These are phyloP conservation scores for Tipula helvola DNA, from an alignment of 2,888 invertebrate genomes.

Conservation along the genomic window DNA sequence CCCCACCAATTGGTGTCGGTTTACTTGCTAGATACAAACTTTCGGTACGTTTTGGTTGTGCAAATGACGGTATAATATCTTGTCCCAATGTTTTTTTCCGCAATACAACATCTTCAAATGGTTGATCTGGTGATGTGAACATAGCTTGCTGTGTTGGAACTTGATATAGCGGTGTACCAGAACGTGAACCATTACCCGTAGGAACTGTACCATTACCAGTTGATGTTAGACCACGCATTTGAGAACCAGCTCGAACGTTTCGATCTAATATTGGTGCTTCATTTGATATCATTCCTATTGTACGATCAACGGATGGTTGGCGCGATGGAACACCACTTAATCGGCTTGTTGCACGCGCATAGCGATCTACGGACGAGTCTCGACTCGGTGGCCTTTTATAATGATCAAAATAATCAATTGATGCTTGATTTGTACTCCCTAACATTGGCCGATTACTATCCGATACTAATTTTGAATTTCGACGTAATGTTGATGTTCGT, in stretches of 20 bases:
- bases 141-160: constrained; percentile 40
- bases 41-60: constrained; percentile 83
- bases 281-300: constrained; percentile 19
- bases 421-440: constrained; percentile 42
- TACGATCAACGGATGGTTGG: constrained; percentile 66
- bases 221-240: constrained; percentile 31
- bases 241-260: constrained; percentile 42
- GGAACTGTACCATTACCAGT: constrained; percentile 54
- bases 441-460: constrained; percentile 39
- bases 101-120: constrained; percentile 72
- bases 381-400: constrained; percentile 84
- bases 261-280: constrained; percentile 30
- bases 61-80: constrained; percentile 77
- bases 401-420: constrained; percentile 87
- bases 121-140: constrained; percentile 38
- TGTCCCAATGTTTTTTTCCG: constrained; percentile 72
- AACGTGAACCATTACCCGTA: constrained; percentile 39
- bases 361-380: constrained; percentile 74
- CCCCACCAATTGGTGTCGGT: constrained; percentile 39
- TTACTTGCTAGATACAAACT: constrained; percentile 63
- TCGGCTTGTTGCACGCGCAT: constrained; percentile 54
- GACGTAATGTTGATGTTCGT: constrained; percentile 32
- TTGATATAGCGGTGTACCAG: constrained; percentile 39
- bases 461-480: constrained; percentile 40
- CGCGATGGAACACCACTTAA: constrained; percentile 48